Conservation (phyloP, 2,113 vertebrate species). For the Syngnathus floridae region DNA sequence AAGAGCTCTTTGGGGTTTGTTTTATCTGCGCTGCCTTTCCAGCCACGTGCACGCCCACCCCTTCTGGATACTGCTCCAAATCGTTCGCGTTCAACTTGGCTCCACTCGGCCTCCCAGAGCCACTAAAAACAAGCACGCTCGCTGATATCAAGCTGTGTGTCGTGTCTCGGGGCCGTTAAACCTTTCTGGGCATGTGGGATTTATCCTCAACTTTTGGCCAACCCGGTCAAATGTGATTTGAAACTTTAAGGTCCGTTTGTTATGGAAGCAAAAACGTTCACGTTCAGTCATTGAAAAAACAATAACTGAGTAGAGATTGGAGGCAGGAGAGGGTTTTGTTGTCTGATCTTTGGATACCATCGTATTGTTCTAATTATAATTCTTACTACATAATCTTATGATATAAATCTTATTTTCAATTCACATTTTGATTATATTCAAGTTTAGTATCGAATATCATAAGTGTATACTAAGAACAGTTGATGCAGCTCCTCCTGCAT, state of each 20-base stretch:
- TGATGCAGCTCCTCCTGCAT: no score
- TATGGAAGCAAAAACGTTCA: neutral
- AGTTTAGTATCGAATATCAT: no score
- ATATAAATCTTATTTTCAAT: no score
- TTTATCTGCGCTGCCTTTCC: slow-evolving; percentile 65
- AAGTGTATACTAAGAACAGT: no score
- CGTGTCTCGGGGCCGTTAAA: slow-evolving; percentile 38
- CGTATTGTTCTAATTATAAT: no score
- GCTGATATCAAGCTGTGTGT: slow-evolving; percentile 43
- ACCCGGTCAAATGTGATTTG: neutral
- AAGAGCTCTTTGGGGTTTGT: slow-evolving; percentile 64
- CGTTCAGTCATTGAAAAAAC: neutral
- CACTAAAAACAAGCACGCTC: slow-evolving; percentile 39
- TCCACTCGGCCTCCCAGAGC: slow-evolving; percentile 44
- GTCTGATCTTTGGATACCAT: no score
- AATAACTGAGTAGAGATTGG: no score
- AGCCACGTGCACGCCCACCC: slow-evolving; percentile 51
- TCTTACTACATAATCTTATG: no score
- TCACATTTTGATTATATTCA: no score
- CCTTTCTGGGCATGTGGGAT: slow-evolving; percentile 27
- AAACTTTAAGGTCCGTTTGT: neutral
- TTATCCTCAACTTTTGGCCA: neutral
- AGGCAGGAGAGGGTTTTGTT: no score
- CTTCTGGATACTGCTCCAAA: slow-evolving; percentile 54
- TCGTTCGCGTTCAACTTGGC: slow-evolving; percentile 64